A percentile compares a stretch with the other conserved stretches of the same genome.
These are phyloP conservation scores for Strigamia maritima DNA, from an alignment of 2,888 invertebrate genomes.

Conservation along the genomic window DNA sequence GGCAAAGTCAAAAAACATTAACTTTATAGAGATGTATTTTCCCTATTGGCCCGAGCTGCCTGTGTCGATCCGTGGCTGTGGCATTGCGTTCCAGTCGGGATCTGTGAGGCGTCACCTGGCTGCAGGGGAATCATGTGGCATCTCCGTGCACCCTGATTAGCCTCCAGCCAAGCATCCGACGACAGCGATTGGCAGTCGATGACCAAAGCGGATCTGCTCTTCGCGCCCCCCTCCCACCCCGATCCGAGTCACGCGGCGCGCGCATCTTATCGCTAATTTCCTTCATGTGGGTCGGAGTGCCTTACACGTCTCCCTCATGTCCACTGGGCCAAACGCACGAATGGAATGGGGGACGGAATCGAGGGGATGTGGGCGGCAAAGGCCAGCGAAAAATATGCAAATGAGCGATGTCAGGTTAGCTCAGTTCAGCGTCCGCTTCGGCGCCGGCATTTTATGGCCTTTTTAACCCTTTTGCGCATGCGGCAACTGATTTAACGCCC, in stretches of 20 bases:
- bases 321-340: slow-evolving; percentile 14
- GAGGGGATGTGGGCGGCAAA: neutral
- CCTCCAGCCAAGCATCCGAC: slow-evolving; percentile 32
- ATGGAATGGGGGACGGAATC: neutral
- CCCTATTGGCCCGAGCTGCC: neutral
- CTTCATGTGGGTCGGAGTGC: slow-evolving; percentile 17
- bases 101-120: slow-evolving; percentile 32
- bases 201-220: slow-evolving; percentile 30
- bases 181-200: slow-evolving; percentile 32
- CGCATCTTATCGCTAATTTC: slow-evolving; percentile 22
- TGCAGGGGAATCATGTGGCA: slow-evolving; percentile 24
- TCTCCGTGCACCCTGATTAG: slow-evolving; percentile 30
- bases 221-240: slow-evolving; percentile 2
- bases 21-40: neutral
- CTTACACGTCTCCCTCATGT: slow-evolving; percentile 12
- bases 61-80: neutral
- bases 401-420: slow-evolving; percentile 26
- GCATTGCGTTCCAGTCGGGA: slow-evolving; percentile 24
- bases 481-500: slow-evolving; percentile 33
- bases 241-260: slow-evolving; percentile 24
- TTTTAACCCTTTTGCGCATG: slow-evolving; percentile 37
- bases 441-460: slow-evolving; percentile 38
- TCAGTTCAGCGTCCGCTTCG: slow-evolving; percentile 34
- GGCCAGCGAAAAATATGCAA: slow-evolving; percentile 30
- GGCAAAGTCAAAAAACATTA: slow-evolving; percentile 6